phyloP scores from a whole-genome alignment of 92 coral and sea anemone species.

The Porites cylindrica region DNA sequence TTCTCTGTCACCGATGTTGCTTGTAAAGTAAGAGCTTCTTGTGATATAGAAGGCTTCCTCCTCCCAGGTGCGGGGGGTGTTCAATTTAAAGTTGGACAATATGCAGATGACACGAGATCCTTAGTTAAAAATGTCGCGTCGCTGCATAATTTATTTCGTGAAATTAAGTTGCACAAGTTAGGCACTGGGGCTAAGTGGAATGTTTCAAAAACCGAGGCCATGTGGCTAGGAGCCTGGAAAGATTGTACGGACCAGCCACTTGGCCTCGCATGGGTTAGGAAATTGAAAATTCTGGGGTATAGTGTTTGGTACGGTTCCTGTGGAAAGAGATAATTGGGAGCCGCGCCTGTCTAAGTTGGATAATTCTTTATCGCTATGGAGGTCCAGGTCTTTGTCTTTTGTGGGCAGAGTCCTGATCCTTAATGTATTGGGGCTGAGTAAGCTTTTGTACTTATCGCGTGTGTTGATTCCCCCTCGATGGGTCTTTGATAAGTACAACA shows the following conservation, averaged over 20 bases:
- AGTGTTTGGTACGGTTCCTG: neutral
- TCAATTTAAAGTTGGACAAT: neutral
- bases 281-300: neutral
- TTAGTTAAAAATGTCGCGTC: neutral
- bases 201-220: slow-evolving; percentile 38
- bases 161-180: neutral
- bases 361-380: too few relatives aligned
- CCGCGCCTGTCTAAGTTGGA: neutral
- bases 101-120: slow-evolving; percentile 5
- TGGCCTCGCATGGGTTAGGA: slow-evolving; percentile 23
- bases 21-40: neutral
- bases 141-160: neutral
- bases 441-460: slow-evolving; percentile 2
- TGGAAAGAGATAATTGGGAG: too few relatives aligned
- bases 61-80: too few relatives aligned
- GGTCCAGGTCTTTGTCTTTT: neutral
- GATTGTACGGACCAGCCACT: neutral
- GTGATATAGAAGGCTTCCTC: neutral
- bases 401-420: slow-evolving; percentile 2
- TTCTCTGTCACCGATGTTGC: neutral
- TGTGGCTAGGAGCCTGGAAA: slow-evolving; percentile 24
- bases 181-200: slow-evolving; percentile 32
- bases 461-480: slow-evolving; percentile 1
- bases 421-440: slow-evolving; percentile 1
- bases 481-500: neutral